phyloP scores from a whole-genome alignment of 2,797 vertebrate species.

The Leontopithecus rosalia region DNA sequence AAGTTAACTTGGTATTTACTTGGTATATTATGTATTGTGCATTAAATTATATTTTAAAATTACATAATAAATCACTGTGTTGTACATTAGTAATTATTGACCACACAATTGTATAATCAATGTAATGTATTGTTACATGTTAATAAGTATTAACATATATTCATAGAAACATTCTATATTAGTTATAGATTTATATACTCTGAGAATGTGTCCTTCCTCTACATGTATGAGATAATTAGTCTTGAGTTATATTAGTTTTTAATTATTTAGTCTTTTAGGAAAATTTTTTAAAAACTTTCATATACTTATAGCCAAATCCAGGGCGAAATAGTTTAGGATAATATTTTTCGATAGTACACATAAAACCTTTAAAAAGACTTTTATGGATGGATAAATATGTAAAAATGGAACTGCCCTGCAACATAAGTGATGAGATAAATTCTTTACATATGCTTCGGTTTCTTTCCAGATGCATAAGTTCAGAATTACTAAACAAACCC shows the following conservation, averaged over 20 bases:
- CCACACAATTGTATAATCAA: background rate
- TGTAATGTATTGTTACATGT: background rate
- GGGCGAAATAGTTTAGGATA: background rate
- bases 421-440: background rate
- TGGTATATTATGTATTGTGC: conserved; percentile 16
- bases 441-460: background rate
- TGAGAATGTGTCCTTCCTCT: background rate
- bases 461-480: background rate
- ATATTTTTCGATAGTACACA: background rate
- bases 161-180: conserved; percentile 41
- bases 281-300: background rate
- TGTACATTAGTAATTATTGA: conserved; percentile 40
- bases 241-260: conserved; percentile 55
- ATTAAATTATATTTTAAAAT: conserved; percentile 58
- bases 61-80: background rate
- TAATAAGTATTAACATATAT: background rate
- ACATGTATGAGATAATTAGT: conserved; percentile 27
- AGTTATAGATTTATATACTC: conserved; percentile 1
- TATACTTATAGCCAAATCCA: background rate
- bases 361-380: background rate
- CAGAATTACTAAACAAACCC: background rate
- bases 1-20: conserved; percentile 41
- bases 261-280: conserved; percentile 59
- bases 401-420: background rate
- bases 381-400: background rate